phyloP scores from a whole-genome alignment of 2,888 invertebrate genomes.

The Hydraecia micacea region DNA sequence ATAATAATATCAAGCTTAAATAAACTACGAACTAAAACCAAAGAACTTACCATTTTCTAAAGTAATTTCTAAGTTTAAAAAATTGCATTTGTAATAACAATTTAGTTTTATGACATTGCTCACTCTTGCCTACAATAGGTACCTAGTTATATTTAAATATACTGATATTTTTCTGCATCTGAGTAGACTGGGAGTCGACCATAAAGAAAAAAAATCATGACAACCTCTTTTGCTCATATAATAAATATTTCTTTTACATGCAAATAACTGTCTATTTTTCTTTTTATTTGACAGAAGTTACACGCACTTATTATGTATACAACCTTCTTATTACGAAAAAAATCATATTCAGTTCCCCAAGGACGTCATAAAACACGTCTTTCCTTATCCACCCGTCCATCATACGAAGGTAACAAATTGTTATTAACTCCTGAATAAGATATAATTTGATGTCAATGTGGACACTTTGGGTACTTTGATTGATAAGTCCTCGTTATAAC shows the following conservation, averaged over 20 bases:
- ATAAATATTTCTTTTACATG: slow-evolving; percentile 27
- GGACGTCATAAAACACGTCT: slow-evolving; percentile 35
- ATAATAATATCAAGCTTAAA: slow-evolving; percentile 1
- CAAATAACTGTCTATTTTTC: slow-evolving; percentile 21
- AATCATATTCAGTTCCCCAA: slow-evolving; percentile 29
- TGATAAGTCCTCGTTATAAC: slow-evolving; percentile 37
- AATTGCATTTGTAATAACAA: slow-evolving; percentile 47
- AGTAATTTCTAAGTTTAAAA: slow-evolving; percentile 42
- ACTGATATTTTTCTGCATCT: slow-evolving; percentile 9
- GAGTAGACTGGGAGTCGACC: neutral
- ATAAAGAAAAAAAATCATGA: neutral
- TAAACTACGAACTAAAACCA: slow-evolving; percentile 2
- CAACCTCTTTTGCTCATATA: slow-evolving; percentile 9
- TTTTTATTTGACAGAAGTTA: slow-evolving; percentile 35
- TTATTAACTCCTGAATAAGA: slow-evolving; percentile 60
- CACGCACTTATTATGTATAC: slow-evolving; percentile 24
- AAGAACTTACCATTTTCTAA: slow-evolving; percentile 34
- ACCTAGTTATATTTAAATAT: slow-evolving; percentile 22
- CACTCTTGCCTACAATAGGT: slow-evolving; percentile 39
- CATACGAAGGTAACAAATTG: slow-evolving; percentile 46
- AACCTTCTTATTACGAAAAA: slow-evolving; percentile 27
- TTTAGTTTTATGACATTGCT: slow-evolving; percentile 41
- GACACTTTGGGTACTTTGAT: slow-evolving; percentile 43
- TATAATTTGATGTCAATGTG: slow-evolving; percentile 54
- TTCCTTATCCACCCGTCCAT: slow-evolving; percentile 39